Evolutionary conservation across 1,140 invertebrate species (phyloP), one percentile per base, ranked within the genome.

Genomic region (Chrysomallon squamiferum): DNA sequence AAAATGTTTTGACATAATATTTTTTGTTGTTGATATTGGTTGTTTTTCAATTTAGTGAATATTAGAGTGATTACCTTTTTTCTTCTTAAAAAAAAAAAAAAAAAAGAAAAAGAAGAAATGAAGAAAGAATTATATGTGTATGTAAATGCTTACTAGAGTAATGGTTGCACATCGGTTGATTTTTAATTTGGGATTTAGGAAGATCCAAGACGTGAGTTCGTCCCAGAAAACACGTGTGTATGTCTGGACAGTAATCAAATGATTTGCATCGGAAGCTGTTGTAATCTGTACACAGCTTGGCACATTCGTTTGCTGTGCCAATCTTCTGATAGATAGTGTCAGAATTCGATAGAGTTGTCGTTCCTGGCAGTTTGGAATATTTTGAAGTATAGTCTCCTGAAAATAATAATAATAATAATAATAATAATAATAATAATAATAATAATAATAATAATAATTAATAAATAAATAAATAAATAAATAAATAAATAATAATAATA

Each of bases 221-320:
- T 20, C 78, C 75, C 22, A 80, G 69, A 38, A 73, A 78, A 56
- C 78, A 80, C 18, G 76, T 73, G 13, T 66, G 66, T 43, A 80
- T 73, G 50, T 73, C 65, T 7, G 69, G 69, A 62, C 78, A 80
- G 60, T 66, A 80, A 45, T 80, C 76, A 50, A 80, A 80, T 1
- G 78, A 80, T 49, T 78, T 77, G 63, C 78, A 80, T n/a, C 56
- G 66, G 56, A 78, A 80, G 15, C 59, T 68, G 27, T 66, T 64
- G 54, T 73, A 77, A 58, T 80, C 72, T 1, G 65, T 67, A 49
- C 78, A 80, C 2, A 80, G 70, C 47, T 74, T 74, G 22, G 70
- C 78, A 54, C 78, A 80, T 38, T 75, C 59, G 50, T 76, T 75
- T n/a, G 69, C 62, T 32, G 64, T 62, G 27, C 58, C 69, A 18